phyloP scores from a whole-genome alignment of 2,888 invertebrate genomes.

The Lepidonotus clava region DNA sequence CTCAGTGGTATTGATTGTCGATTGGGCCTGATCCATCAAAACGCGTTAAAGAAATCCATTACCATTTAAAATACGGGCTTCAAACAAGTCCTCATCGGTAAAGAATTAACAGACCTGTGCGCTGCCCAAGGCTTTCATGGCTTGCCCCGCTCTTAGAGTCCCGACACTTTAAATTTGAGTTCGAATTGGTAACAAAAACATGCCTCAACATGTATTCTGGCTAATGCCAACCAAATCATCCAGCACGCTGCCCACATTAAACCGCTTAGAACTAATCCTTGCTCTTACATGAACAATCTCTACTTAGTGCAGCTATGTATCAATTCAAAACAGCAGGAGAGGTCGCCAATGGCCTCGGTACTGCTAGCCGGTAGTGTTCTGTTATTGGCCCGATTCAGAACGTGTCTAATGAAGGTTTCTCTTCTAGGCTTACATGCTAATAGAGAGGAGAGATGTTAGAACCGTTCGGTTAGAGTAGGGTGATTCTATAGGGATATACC shows the following conservation, averaged over 20 bases:
- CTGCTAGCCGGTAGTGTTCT: background rate
- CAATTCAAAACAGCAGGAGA: background rate
- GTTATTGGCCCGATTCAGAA: no score
- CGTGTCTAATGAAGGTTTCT: no score
- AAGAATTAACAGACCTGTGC: no score
- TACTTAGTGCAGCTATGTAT: background rate
- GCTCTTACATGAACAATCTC: background rate
- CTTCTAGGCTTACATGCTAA: no score
- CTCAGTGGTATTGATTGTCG: no score
- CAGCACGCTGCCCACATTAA: background rate
- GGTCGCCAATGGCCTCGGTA: background rate
- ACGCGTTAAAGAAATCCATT: background rate
- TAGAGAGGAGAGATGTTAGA: no score
- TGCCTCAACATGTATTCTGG: background rate
- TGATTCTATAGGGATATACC: no score
- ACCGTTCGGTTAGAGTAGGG: no score
- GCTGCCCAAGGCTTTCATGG: no score
- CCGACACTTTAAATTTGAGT: background rate
- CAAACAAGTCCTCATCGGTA: no score
- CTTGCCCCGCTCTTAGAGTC: no score
- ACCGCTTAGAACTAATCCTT: background rate
- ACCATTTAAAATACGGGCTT: background rate
- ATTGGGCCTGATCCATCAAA: background rate
- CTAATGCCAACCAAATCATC: background rate
- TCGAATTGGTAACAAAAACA: constrained; percentile 6